Evolutionary conservation across 2,888 invertebrate genomes (phyloP).

Genomic region (Cantharis nigra): DNA sequence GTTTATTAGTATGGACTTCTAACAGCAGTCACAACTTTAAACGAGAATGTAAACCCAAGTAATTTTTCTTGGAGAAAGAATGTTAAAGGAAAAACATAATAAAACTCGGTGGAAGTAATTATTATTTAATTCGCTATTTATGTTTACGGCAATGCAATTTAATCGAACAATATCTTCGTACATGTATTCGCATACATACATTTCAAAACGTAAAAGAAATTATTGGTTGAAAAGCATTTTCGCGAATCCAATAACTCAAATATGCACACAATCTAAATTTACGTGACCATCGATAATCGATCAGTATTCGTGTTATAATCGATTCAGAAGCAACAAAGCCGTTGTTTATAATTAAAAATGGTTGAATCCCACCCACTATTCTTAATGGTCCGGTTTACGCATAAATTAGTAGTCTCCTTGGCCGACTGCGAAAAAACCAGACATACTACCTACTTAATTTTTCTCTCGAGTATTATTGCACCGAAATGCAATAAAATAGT

Average conservation of each 20-base stretch:
- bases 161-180: not conserved
- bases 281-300: constrained; percentile 29
- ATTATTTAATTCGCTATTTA: not conserved
- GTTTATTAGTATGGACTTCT: not conserved
- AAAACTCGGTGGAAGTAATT: not conserved
- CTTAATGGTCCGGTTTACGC: constrained; percentile 28
- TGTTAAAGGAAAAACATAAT: not conserved
- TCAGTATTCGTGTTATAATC: constrained; percentile 26
- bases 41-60: not conserved
- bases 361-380: constrained; percentile 31
- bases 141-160: not conserved
- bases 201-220: constrained; percentile 3
- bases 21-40: not conserved
- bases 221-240: constrained; percentile 2
- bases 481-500: constrained; percentile 21
- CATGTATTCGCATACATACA: constrained; percentile 13
- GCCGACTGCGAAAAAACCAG: constrained; percentile 28
- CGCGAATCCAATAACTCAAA: constrained; percentile 7
- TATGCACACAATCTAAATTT: constrained; percentile 18
- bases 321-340: constrained; percentile 32
- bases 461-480: constrained; percentile 16
- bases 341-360: constrained; percentile 32
- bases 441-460: constrained; percentile 26
- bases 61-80: not conserved
- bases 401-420: constrained; percentile 32